Conservation (phyloP, 2,888 invertebrate genomes). For the Acanthosepion lycidas region DNA sequence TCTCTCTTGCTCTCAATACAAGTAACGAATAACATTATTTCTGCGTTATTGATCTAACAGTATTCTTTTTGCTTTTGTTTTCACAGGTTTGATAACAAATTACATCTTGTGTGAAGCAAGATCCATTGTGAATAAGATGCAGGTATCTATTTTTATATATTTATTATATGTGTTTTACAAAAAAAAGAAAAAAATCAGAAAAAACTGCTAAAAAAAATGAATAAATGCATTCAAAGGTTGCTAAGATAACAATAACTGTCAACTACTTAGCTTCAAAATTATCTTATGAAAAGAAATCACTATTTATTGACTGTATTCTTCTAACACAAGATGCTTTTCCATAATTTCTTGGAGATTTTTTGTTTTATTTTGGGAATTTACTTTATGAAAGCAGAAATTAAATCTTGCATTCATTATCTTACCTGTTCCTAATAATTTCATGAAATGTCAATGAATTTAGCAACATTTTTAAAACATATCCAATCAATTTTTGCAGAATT, state of each 20-base stretch:
- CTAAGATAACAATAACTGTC: neutral
- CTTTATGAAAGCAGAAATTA: neutral
- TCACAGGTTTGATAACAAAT: neutral
- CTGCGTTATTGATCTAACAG: neutral
- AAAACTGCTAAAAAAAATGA: neutral
- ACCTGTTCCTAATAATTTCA: neutral
- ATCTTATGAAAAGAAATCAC: neutral
- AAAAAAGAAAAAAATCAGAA: neutral
- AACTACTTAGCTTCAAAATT: neutral
- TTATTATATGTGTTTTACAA: neutral
- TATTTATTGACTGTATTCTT: neutral
- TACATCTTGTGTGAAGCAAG: neutral
- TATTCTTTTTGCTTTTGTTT: neutral
- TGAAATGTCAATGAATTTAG: neutral
- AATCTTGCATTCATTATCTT: neutral
- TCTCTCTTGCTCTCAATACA: neutral
- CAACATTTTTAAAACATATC: no score
- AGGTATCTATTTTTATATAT: neutral
- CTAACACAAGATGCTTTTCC: neutral
- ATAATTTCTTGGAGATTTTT: neutral
- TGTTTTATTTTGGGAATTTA: neutral
- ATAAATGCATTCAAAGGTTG: neutral
- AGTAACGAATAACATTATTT: neutral
- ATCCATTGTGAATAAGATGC: conserved; percentile 4
- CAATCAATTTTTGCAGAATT: no score